phyloP scores from a whole-genome alignment of 1,140 invertebrate species.

The Sycophila sp. region DNA sequence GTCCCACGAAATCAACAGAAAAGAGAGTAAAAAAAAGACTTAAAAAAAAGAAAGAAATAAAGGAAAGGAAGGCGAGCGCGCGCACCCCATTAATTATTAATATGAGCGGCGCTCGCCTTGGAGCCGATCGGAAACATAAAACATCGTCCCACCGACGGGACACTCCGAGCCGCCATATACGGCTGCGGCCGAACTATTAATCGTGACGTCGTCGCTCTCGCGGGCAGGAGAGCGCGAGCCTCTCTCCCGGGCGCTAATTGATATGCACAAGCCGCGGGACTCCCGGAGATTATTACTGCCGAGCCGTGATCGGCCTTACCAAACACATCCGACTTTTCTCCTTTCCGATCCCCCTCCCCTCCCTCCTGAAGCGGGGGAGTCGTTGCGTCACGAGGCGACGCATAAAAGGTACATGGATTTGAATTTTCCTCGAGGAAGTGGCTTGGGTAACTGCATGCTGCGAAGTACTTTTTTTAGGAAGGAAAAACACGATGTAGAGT shows the following conservation, averaged over 20 bases:
- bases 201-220: background rate
- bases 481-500: background rate
- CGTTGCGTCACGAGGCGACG: background rate
- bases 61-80: no score
- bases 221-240: background rate
- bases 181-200: constrained; percentile 10
- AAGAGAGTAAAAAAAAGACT: no score
- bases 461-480: background rate
- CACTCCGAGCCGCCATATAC: background rate
- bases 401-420: background rate
- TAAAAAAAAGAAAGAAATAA: no score
- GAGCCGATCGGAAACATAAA: background rate
- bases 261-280: background rate
- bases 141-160: background rate
- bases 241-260: background rate
- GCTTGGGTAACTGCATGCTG: no score
- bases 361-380: background rate
- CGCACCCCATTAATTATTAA: no score
- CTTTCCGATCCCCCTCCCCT: background rate
- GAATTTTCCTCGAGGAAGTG: background rate
- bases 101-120: no score
- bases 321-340: background rate
- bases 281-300: constrained; percentile 10
- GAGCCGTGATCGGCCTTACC: background rate
- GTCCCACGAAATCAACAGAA: no score